A percentile compares a stretch with the other conserved stretches of the same genome.
Conservation (phyloP, 2,113 vertebrate species). For the Pygoscelis antarcticus region DNA sequence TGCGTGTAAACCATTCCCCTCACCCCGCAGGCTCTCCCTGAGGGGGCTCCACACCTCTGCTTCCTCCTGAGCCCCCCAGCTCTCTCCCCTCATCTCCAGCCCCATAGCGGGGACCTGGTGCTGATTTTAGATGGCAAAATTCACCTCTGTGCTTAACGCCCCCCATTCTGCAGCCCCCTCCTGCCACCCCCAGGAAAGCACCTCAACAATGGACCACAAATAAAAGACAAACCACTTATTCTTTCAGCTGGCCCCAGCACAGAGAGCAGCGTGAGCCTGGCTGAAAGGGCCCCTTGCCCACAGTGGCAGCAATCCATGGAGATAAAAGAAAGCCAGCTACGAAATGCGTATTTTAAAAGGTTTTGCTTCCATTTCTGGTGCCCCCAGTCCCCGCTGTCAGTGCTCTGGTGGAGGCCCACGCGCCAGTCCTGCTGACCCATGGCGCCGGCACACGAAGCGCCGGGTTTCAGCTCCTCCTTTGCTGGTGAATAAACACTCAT, state of each 20-base stretch:
- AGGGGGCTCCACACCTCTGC: background rate
- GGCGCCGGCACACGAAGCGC: rapidly evolving
- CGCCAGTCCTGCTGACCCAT: background rate
- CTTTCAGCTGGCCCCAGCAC: background rate
- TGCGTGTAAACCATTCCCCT: background rate
- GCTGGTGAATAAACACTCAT: background rate
- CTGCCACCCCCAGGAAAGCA: background rate
- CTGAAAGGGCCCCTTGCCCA: constrained; percentile 16
- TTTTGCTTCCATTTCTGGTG: background rate
- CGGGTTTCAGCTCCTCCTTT: background rate
- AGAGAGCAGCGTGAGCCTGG: background rate
- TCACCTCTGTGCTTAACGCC: background rate
- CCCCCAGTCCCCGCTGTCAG: background rate
- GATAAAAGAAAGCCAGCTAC: background rate
- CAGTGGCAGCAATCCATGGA: background rate
- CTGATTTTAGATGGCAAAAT: background rate
- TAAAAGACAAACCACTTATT: background rate
- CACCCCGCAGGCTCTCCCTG: background rate
- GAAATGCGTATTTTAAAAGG: background rate
- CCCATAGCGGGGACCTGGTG: background rate
- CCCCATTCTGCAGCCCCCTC: background rate
- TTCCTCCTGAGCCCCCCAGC: background rate
- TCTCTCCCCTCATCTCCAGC: background rate
- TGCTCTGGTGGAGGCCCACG: background rate
- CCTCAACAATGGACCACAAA: background rate